These are phyloP conservation scores for Aspidiotus rigidus DNA, from an alignment of 2,888 invertebrate genomes.

Conservation along the genomic window DNA sequence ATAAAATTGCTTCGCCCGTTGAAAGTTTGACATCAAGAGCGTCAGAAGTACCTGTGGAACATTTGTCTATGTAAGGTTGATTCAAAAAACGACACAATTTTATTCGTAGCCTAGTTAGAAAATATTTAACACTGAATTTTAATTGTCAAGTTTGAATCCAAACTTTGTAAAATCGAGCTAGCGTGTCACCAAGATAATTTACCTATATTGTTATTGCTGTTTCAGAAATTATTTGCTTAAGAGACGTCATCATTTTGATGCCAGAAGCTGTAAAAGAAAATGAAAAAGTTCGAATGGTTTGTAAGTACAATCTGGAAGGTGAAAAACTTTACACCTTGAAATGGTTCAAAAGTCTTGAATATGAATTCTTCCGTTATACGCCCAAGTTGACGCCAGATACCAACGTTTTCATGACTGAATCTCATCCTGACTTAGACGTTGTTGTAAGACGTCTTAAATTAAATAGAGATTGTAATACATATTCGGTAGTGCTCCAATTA, in stretches of 20 bases:
- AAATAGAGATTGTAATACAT: neutral
- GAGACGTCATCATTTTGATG: conserved; percentile 43
- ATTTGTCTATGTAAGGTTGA: too few relatives aligned
- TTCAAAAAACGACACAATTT: too few relatives aligned
- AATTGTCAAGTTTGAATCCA: too few relatives aligned
- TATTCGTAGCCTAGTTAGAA: too few relatives aligned
- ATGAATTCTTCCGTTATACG: conserved; percentile 44
- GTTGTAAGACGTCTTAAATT: conserved; percentile 40
- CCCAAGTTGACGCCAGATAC: conserved; percentile 43
- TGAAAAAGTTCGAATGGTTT: conserved; percentile 41
- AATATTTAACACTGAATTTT: too few relatives aligned
- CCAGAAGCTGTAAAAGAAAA: conserved; percentile 42
- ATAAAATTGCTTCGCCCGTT: too few relatives aligned
- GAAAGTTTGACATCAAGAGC: too few relatives aligned
- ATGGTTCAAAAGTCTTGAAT: conserved; percentile 40
- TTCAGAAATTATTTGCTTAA: conserved; percentile 38
- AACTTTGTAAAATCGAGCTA: too few relatives aligned
- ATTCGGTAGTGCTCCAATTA: neutral
- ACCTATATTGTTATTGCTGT: neutral
- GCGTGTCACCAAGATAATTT: too few relatives aligned
- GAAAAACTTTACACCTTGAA: conserved; percentile 47
- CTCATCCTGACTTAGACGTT: conserved; percentile 48
- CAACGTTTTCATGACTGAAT: conserved; percentile 46
- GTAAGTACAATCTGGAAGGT: conserved; percentile 44
- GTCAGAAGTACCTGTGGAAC: too few relatives aligned